Evolutionary conservation across 2,797 vertebrate species (phyloP).

Genomic region (Argyrosomus regius): DNA sequence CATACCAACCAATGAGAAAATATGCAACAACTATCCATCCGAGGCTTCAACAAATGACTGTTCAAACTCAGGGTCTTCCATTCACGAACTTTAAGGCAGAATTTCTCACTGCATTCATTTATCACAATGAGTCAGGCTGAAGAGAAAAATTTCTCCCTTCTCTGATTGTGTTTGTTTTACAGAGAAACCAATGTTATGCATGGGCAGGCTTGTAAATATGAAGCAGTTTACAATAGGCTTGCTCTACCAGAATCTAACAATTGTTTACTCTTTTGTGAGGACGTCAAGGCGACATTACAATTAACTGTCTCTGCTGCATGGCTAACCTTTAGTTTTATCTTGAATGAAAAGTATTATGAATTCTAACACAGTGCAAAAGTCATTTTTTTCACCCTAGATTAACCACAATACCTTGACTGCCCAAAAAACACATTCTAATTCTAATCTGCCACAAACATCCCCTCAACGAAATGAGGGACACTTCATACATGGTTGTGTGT

Average conservation of each 20-base stretch:
- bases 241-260: slow-evolving; percentile 1
- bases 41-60: slow-evolving; percentile 34
- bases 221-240: slow-evolving; percentile 29
- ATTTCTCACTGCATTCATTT: slow-evolving; percentile 58
- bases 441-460: background rate
- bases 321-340: slow-evolving; percentile 7
- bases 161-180: slow-evolving; percentile 65
- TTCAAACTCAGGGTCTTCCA: slow-evolving; percentile 48
- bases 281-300: slow-evolving; percentile 18
- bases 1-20: slow-evolving; percentile 25
- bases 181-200: slow-evolving; percentile 56
- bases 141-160: slow-evolving; percentile 7
- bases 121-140: slow-evolving; percentile 51
- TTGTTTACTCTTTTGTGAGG: slow-evolving; percentile 12
- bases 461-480: background rate
- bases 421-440: background rate
- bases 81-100: slow-evolving; percentile 38
- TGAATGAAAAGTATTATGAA: background rate
- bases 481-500: background rate
- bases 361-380: slow-evolving; percentile 5
- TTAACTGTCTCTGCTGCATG: slow-evolving; percentile 7
- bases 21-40: slow-evolving; percentile 44
- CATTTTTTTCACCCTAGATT: background rate
- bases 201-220: slow-evolving; percentile 51
- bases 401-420: background rate